Base-by-base conservation (phyloP, 2,113 vertebrate genomes). In the Corapipo altera region DNA sequence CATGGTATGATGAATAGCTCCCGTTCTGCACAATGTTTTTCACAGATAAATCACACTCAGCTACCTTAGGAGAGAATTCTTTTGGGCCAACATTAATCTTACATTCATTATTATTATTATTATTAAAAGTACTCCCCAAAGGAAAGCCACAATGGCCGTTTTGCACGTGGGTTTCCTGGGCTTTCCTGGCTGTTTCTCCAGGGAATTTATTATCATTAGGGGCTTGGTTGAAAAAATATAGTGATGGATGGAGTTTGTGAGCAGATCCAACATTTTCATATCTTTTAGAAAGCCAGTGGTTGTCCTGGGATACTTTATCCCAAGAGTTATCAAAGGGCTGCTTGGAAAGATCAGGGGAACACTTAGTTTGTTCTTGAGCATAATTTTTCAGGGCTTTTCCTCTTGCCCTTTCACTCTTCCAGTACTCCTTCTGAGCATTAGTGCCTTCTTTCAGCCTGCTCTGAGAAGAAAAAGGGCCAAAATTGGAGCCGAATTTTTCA, bases 301-400 rank as follows among this genome's bases (percentile, higher is more conserved):
- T 97, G 51, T 96, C 95, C 93, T 97, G 94, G 65, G 91, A 52
- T 15, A 72, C 73, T 61, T 92, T 94, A 46, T 23, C 69, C 97
- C 97, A 96, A 12, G 54, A 69, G 26, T 67, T 75, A 41, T 33
- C 87, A 51, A 20, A n/a, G 33, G 74, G 49, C 35, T 73, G 85
- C 30, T 2, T 66, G 55, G 43, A 62, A 67, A 88, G 61, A 58
- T 73, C 85, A 43, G 28, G 39, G 7, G 61, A 85, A 89, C 70
- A 94, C 14, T 85, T 72, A 1, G 12, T 26, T 67, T 94, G 89
- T 4, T 87, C 93, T 81, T 58, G 64, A 49, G 70, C 26, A 32
- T 72, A 48, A 22, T 27, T 94, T 84, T 85, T 89, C 66, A 57
- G n/a, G 71, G 80, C 69, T 74, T 74, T 91, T 22, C 73, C 95